Evolutionary conservation across 2,888 invertebrate species (phyloP).

Genomic region (Hirtodrosophila cameraria): DNA sequence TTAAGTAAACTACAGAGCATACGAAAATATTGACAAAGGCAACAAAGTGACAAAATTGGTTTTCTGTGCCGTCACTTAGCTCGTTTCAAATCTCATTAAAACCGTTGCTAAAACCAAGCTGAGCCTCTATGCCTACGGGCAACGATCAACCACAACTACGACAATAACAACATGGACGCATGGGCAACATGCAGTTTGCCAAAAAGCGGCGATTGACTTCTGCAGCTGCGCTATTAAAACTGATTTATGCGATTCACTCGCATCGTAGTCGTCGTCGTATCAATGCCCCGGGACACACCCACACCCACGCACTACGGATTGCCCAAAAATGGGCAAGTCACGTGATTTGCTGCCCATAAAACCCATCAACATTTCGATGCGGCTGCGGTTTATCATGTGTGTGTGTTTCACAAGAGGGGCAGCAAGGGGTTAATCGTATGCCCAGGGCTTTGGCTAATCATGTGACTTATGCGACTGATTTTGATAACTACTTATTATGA

Average conservation of each 20-base stretch:
- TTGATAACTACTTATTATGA: slow-evolving; percentile 47
- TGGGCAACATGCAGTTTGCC: slow-evolving; percentile 40
- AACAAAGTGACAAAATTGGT: slow-evolving; percentile 44
- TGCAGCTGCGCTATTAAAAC: slow-evolving; percentile 72
- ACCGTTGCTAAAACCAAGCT: slow-evolving; percentile 44
- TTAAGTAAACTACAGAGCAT: no score
- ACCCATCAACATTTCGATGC: slow-evolving; percentile 67
- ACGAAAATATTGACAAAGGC: slow-evolving; percentile 36
- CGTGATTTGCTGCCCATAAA: slow-evolving; percentile 66
- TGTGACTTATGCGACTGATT: slow-evolving; percentile 37
- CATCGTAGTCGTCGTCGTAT: slow-evolving; percentile 22
- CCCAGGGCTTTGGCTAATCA: slow-evolving; percentile 23
- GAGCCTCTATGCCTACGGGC: slow-evolving; percentile 9
- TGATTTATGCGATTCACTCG: slow-evolving; percentile 60
- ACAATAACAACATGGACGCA: slow-evolving; percentile 3
- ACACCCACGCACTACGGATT: slow-evolving; percentile 57
- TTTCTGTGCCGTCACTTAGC: slow-evolving; percentile 38
- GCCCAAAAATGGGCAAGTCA: slow-evolving; percentile 72
- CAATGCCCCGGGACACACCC: slow-evolving; percentile 48
- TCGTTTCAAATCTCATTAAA: slow-evolving; percentile 64
- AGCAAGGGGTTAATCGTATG: slow-evolving; percentile 38
- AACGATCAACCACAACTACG: no score
- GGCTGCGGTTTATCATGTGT: slow-evolving; percentile 33
- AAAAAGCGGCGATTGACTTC: slow-evolving; percentile 53
- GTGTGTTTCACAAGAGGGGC: slow-evolving; percentile 3